Base-by-base conservation (phyloP, 2,797 vertebrate genomes). In the Syngnathus rostellatus region DNA sequence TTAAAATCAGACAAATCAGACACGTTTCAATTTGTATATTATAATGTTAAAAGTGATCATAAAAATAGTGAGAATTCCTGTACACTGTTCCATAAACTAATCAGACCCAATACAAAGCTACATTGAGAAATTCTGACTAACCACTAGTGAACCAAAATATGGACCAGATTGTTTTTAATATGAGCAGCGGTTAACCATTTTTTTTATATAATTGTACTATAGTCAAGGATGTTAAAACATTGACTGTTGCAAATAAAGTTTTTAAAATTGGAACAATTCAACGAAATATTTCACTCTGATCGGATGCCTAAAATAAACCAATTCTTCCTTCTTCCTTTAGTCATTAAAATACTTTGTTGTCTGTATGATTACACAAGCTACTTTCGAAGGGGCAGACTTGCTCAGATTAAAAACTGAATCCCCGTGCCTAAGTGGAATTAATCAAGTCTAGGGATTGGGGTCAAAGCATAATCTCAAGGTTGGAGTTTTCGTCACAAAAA, bases 381-480 rank as follows among this genome's bases (percentile, higher is more conserved):
- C 8, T 59, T 59, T 59, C 63, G 74, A 48, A 73, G 48, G n/a
- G 63, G 65, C 64, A 72, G 31, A 0, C 14, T 3, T 48, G 11
- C 62, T 39, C 63, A 69, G 77, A 83, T 83, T 83, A 80, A 69
- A 62, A 76, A 69, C 50, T 54, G 67, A 77, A 80, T 11, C 71
- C 62, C 77, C 73, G 64, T 72, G 74, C 78, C 74, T 4, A 86
- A 84, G 79, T 68, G 61, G 70, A 81, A 81, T 82, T 77, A 74
- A 80, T 75, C 76, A 69, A 69, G 74, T 72, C 63, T 50, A 67
- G 58, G 76, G 76, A 81, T 79, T 82, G 77, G 64, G 79, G 77
- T 62, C 3, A 11, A 43, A 65, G 79, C 70, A 85, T 85, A 84
- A 86, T 85, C 80, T 81, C 63, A 70, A 71, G 77, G 78, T 77